Conservation (phyloP, 2,888 invertebrate species). For the Acleris literana region DNA sequence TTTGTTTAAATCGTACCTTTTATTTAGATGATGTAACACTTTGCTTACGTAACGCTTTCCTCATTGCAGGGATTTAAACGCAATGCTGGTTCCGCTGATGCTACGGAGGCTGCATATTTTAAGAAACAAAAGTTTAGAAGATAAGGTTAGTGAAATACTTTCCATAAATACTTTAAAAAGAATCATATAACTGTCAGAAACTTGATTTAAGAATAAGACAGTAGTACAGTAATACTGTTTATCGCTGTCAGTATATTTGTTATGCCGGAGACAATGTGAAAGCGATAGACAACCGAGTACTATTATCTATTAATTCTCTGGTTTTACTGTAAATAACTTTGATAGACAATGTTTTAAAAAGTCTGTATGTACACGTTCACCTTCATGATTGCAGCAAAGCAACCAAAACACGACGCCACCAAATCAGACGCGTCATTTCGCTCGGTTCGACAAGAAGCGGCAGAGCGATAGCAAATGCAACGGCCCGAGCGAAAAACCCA, state of each 20-base stretch:
- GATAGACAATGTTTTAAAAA: no score
- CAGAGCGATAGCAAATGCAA: slow-evolving; percentile 62
- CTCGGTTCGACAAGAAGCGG: slow-evolving; percentile 70
- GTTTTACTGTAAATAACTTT: no score
- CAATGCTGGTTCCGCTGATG: slow-evolving; percentile 93
- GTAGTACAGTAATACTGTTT: no score
- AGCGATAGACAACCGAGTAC: no score
- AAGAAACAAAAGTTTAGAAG: slow-evolving; percentile 81
- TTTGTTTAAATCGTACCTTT: no score
- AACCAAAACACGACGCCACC: slow-evolving; percentile 66
- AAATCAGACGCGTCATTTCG: slow-evolving; percentile 73
- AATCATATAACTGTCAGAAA: not conserved
- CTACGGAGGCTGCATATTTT: slow-evolving; percentile 91
- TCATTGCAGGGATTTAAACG: slow-evolving; percentile 90
- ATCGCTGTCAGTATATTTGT: no score
- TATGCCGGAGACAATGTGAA: no score
- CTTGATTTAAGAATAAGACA: no score
- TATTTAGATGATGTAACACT: not conserved
- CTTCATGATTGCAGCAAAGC: slow-evolving; percentile 44
- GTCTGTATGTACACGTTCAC: not conserved
- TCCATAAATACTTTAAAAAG: not conserved
- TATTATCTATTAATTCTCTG: no score
- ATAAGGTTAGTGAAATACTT: slow-evolving; percentile 64
- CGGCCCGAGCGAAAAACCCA: slow-evolving; percentile 59
- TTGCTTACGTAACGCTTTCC: not conserved